A percentile compares a stretch with the other conserved stretches of the same genome.
These are phyloP conservation scores for Troilus luridus DNA, from an alignment of 2,888 invertebrate genomes.

Conservation along the genomic window DNA sequence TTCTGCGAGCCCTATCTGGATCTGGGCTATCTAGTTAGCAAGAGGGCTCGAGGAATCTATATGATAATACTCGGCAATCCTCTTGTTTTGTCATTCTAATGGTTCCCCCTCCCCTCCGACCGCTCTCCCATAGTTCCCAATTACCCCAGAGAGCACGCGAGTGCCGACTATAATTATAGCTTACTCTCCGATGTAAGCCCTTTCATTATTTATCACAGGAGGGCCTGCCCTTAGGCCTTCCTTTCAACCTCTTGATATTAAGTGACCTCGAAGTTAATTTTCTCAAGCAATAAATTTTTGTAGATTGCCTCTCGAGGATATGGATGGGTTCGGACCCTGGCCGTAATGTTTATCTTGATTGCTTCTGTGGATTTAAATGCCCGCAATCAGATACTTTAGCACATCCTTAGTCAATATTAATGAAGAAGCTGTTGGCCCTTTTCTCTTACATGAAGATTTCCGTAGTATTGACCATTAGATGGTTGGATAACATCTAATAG, in stretches of 20 bases:
- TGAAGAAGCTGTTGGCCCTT: background rate
- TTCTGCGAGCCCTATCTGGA: slow-evolving; percentile 26
- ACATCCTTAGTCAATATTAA: background rate
- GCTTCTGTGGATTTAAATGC: background rate
- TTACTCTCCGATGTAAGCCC: slow-evolving; percentile 22
- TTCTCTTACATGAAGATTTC: background rate
- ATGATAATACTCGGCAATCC: slow-evolving; percentile 35
- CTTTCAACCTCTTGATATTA: background rate
- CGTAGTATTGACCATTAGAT: too few relatives aligned
- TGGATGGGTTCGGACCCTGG: background rate
- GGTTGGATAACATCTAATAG: too few relatives aligned
- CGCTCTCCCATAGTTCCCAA: slow-evolving; percentile 9
- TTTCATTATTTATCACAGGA: background rate
- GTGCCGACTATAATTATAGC: slow-evolving; percentile 30
- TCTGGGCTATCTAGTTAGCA: slow-evolving; percentile 44
- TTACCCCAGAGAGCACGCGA: slow-evolving; percentile 44
- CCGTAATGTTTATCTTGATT: background rate
- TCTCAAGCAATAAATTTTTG: background rate
- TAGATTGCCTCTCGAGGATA: background rate
- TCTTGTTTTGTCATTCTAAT: slow-evolving; percentile 53
- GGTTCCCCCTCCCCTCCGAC: background rate
- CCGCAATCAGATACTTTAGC: background rate
- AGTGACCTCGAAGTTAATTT: background rate
- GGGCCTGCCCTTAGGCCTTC: background rate
- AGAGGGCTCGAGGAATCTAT: slow-evolving; percentile 36